Evolutionary conservation across 2,797 vertebrate species (phyloP).

Genomic region (Manis javanica): DNA sequence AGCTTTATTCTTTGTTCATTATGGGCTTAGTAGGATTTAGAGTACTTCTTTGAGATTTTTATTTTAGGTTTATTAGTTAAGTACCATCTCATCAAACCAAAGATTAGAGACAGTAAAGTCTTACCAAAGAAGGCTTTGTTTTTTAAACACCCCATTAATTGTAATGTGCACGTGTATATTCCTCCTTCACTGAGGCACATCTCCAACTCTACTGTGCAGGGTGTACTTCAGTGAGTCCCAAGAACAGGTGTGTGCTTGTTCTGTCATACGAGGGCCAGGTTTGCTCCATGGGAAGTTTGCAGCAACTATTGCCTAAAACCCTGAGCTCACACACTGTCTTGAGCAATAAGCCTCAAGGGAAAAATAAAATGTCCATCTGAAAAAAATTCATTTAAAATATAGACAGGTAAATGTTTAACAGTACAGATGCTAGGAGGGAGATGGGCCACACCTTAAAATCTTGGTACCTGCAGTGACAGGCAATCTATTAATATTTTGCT

Average conservation of each 20-base stretch:
- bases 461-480: neutral
- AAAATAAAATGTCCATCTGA: neutral
- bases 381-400: neutral
- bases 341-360: neutral
- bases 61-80: constrained; percentile 17
- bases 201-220: neutral
- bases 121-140: constrained; percentile 1
- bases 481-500: neutral
- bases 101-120: neutral
- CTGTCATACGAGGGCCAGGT: neutral
- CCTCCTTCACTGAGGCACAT: neutral
- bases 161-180: neutral
- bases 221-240: neutral
- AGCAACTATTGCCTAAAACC: neutral
- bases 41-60: neutral
- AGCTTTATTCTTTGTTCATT: neutral
- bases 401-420: neutral
- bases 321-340: neutral
- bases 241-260: neutral
- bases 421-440: neutral
- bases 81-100: neutral
- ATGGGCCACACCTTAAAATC: neutral
- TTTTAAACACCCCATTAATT: constrained; percentile 18
- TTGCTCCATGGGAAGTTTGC: neutral
- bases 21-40: neutral